Base-by-base conservation (phyloP, 1,140 invertebrate species). In the Camponotus vicinus region DNA sequence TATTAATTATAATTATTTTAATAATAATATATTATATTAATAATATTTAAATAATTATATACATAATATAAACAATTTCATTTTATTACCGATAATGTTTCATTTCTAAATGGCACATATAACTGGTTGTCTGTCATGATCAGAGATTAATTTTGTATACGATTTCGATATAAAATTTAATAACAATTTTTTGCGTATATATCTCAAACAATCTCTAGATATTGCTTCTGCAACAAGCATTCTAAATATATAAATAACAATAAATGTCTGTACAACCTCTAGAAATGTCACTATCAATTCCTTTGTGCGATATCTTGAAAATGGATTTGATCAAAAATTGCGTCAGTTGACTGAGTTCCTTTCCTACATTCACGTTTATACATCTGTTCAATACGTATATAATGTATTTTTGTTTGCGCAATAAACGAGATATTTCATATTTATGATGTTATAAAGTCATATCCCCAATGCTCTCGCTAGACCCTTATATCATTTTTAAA, bases 11-110 rank as follows among this genome's bases (percentile, higher is more conserved):
- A 27, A 27, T 27, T 27, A 27, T 27, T 1, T 27, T 27, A 27
- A 27, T 27, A 27, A 27, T 27, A 27, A 27, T 27, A 27, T 21
- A 21, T 0, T 8, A 15, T 32, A 42, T 0, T 42, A 6, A 71
- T 42, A 6, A 71, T 18, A 76, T 63, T 13, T n/a, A 70, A 52
- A 15, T 32, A 42, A 32, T 59, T 70, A 2, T 13, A 69, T 0
- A 32, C 3, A 71, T 42, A 37, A 21, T 18, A 52, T 2, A 45
- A 64, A 0, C 3, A 34, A 34, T 80, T 21, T 21, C 0, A 2
- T 73, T 61, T 82, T 59, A 75, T 83, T 61, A 83, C 59, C 69
- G 18, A 59, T 34, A 59, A 49, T 45, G 32, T 34, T 13, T 57
- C 40, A 27, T 71, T 71, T 5, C 18, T 61, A 34, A 34, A 34